Evolutionary conservation across 2,888 invertebrate species (phyloP), one percentile per base, ranked within the genome.

Genomic region (Smittia sp.): DNA sequence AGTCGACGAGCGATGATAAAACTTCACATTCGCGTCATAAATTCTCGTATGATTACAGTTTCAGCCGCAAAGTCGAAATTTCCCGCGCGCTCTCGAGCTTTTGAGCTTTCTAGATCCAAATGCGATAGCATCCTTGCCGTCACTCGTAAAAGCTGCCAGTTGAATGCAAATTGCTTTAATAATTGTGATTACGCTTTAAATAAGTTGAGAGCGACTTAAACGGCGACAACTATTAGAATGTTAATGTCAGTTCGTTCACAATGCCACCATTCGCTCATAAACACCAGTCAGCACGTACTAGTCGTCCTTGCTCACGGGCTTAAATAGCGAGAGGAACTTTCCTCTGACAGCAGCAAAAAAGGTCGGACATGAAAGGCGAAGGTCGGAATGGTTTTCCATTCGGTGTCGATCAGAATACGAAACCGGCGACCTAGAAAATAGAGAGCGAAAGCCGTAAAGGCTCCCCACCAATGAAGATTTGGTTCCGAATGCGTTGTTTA

Each of bases 111-210:
- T 15, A 46, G 52, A 13, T 18, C 11, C 52, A 46, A 46, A 13
- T 11, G 58, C 18, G 22, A 22, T 58, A 18, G 22, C 58, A 11
- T 18, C 22, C 11, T 18, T 18, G 1, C 9, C 22, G 2, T 20
- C 20, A 18, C n/a, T 18, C 18, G 22, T 20, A 20, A 58, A 58
- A 58, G 22, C n/a, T 18, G 20, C 22, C 20, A 58, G 58, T 22
- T 20, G 20, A 58, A 58, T 58, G 58, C 58, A 58, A 58, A 58
- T 58, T 58, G 22, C 58, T 18, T 9, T 58, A 58, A 58, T 58
- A 58, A 58, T 58, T 18, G 22, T 58, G 18, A 20, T 18, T 58
- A 4, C 20, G n/a, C 18, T 20, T 58, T 9, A 20, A n/a, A 20
- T 2, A 58, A 6, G 18, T 32, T 32, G 32, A 9, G 15, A 58